A percentile compares a stretch with the other conserved stretches of the same genome.
Conservation (phyloP, 2,113 vertebrate species). For the Mormyrus lacerda region DNA sequence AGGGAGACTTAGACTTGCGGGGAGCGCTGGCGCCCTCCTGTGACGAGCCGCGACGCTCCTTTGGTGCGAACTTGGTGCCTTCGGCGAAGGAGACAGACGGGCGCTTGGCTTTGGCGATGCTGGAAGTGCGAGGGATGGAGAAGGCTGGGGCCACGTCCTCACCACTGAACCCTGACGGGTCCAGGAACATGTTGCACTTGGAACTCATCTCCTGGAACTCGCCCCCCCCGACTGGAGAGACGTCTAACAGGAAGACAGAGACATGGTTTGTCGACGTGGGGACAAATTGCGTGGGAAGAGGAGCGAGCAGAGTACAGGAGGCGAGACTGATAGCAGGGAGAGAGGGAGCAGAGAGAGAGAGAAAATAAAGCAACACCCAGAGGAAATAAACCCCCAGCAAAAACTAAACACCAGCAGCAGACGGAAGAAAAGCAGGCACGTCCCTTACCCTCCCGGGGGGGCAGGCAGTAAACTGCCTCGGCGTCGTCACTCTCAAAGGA, state of each 20-base stretch:
- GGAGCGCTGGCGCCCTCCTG: constrained; percentile 54
- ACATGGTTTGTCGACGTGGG: constrained; percentile 15
- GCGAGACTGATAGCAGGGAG: neutral
- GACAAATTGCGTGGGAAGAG: neutral
- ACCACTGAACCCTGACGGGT: constrained; percentile 58
- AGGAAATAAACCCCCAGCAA: neutral
- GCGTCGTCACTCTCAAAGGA: constrained; percentile 78
- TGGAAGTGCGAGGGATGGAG: constrained; percentile 90
- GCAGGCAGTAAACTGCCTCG: constrained; percentile 74
- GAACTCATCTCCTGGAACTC: constrained; percentile 69
- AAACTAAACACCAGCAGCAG: neutral
- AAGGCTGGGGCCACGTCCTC: constrained; percentile 76
- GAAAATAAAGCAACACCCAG: neutral
- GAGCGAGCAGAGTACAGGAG: neutral
- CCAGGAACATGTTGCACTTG: constrained; percentile 58
- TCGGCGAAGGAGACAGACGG: constrained; percentile 93
- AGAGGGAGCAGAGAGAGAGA: neutral
- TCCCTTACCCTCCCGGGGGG: constrained; percentile 76
- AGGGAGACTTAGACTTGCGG: constrained; percentile 65
- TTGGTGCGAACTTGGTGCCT: constrained; percentile 80
- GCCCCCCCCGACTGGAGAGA: constrained; percentile 47
- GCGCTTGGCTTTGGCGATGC: constrained; percentile 83
- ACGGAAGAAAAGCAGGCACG: neutral
- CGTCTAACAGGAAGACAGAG: constrained; percentile 43
- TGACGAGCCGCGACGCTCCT: constrained; percentile 55